Percentiles rank a stretch among this genome's conserved stretches.
Conservation (phyloP, 1,140 invertebrate genomes). For the Cydia amplana region DNA sequence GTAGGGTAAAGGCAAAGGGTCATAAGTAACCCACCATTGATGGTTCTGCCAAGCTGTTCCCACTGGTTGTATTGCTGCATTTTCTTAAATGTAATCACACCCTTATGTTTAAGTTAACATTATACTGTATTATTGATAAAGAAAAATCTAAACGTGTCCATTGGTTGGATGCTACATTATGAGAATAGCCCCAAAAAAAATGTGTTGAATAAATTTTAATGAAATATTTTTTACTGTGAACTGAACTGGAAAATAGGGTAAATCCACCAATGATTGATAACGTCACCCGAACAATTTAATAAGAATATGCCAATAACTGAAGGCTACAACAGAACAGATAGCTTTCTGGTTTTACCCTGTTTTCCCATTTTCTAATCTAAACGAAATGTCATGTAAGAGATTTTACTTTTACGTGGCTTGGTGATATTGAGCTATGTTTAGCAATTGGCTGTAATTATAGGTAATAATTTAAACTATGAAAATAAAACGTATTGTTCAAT, state of each 20-base stretch:
- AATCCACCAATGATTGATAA: neutral
- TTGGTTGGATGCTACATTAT: neutral
- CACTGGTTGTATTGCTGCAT: neutral
- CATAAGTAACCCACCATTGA: neutral
- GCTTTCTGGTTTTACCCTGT: neutral
- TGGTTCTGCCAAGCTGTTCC: neutral
- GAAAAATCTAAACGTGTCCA: neutral
- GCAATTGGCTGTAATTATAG: slow-evolving; percentile 12
- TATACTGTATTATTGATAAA: neutral
- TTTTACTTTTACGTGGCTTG: neutral
- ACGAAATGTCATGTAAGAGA: neutral
- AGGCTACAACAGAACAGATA: neutral
- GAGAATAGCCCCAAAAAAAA: neutral
- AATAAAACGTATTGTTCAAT: slow-evolving; percentile 3
- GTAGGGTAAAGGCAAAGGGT: neutral
- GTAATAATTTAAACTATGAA: slow-evolving; percentile 25
- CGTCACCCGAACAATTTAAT: too few species aligned
- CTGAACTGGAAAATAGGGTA: neutral
- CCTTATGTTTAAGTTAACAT: neutral
- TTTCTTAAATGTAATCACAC: neutral
- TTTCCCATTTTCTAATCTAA: neutral
- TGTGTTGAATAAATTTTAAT: neutral
- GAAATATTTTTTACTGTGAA: neutral
- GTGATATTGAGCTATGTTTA: slow-evolving; percentile 17
- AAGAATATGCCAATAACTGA: neutral